Percentiles rank a stretch among this genome's conserved stretches.
Evolutionary conservation across 2,888 invertebrate species (phyloP).

Genomic region (Coleophora flavipennella): DNA sequence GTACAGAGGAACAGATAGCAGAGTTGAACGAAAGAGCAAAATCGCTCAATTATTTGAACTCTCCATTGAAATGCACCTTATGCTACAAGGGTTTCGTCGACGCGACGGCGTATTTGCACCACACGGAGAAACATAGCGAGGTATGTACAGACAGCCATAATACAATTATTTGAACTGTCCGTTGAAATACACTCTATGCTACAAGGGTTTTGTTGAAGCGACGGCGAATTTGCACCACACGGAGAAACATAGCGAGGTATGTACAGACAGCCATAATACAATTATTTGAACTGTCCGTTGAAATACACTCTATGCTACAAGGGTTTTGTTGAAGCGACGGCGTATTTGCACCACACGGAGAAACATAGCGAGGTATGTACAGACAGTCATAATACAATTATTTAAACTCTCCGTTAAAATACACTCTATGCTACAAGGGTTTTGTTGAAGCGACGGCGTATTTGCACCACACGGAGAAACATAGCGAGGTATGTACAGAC

Average conservation of each 20-base stretch:
- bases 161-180: slow-evolving; percentile 44
- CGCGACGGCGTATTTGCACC: slow-evolving; percentile 36
- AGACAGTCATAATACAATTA: slow-evolving; percentile 27
- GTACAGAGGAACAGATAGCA: slow-evolving; percentile 33
- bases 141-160: slow-evolving; percentile 21
- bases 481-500: slow-evolving; percentile 37
- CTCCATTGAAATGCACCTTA: slow-evolving; percentile 40
- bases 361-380: slow-evolving; percentile 46
- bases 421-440: slow-evolving; percentile 44
- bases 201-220: slow-evolving; percentile 41
- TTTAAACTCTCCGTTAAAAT: slow-evolving; percentile 42
- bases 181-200: slow-evolving; percentile 43
- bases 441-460: slow-evolving; percentile 38
- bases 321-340: slow-evolving; percentile 38
- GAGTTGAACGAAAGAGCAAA: slow-evolving; percentile 29
- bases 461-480: slow-evolving; percentile 44
- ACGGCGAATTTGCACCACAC: slow-evolving; percentile 42
- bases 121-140: slow-evolving; percentile 45
- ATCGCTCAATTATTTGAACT: slow-evolving; percentile 40
- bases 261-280: slow-evolving; percentile 13
- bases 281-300: slow-evolving; percentile 45
- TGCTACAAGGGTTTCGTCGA: slow-evolving; percentile 53
- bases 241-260: slow-evolving; percentile 47
- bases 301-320: slow-evolving; percentile 46
- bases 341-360: slow-evolving; percentile 41